phyloP scores from a whole-genome alignment of 2,113 vertebrate genomes.

The Clarias gariepinus region DNA sequence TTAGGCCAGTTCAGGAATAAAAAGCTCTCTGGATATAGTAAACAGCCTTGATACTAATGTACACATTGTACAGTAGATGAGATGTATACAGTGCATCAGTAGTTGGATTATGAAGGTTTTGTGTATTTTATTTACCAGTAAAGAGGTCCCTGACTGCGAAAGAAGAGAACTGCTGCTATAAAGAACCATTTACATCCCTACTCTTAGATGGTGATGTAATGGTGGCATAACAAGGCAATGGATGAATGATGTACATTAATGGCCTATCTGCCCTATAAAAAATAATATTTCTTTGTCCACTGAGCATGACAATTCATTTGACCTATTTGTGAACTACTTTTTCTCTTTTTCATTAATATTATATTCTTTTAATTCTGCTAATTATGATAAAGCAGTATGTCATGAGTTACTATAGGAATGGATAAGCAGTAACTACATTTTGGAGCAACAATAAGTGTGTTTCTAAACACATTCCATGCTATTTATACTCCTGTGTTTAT shows the following conservation, averaged over 20 bases:
- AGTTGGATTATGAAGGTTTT: background rate
- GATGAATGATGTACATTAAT: background rate
- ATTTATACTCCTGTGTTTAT: background rate
- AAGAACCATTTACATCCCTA: conserved; percentile 1
- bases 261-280: background rate
- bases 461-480: background rate
- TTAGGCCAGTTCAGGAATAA: background rate
- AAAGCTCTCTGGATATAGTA: background rate
- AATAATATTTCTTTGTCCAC: background rate
- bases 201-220: conserved; percentile 33
- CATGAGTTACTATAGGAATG: background rate
- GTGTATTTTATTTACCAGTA: background rate
- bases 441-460: background rate
- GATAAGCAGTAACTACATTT: background rate
- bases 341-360: background rate
- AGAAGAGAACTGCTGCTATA: background rate
- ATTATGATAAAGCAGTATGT: background rate
- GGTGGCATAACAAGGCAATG: background rate
- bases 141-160: background rate
- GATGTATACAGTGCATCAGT: background rate
- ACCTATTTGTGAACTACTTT: background rate
- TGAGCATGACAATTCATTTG: background rate
- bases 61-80: background rate
- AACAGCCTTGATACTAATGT: background rate
- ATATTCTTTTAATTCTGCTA: background rate